These are phyloP conservation scores for Enoplolaimus lenunculus DNA, from an alignment of 2,888 invertebrate genomes.

Conservation along the genomic window DNA sequence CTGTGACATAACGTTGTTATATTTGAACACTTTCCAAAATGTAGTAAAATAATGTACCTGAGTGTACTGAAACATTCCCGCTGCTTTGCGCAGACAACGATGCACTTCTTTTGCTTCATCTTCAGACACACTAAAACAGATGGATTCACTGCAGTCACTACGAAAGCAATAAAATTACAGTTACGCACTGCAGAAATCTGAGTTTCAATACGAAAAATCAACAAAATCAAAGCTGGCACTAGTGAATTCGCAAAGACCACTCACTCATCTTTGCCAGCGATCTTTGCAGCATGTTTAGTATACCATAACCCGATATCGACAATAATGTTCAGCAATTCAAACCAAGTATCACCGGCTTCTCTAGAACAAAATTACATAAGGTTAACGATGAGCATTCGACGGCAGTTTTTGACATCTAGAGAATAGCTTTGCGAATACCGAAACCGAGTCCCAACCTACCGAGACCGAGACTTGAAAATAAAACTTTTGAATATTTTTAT, in stretches of 20 bases:
- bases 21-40: not conserved
- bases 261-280: conserved; percentile 50
- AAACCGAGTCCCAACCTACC: no score
- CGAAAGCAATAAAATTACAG: conserved; percentile 10
- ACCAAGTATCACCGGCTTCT: conserved; percentile 48
- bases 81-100: conserved; percentile 50
- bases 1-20: no score
- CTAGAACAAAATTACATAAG: conserved; percentile 35
- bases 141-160: no score
- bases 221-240: no score
- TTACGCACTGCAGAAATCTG: no score
- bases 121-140: conserved; percentile 45
- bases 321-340: conserved; percentile 50
- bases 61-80: conserved; percentile 51
- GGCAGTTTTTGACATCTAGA: no score
- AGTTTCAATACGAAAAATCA: no score
- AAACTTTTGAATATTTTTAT: no score
- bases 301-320: conserved; percentile 53
- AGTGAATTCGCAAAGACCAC: no score
- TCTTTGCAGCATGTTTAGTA: conserved; percentile 53
- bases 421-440: no score
- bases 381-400: not conserved
- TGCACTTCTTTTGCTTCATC: conserved; percentile 54
- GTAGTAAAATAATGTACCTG: no score
- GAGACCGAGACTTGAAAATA: no score